These are phyloP conservation scores for Tragelaphus buxtoni DNA, from an alignment of 2,113 vertebrate species.

Conservation along the genomic window DNA sequence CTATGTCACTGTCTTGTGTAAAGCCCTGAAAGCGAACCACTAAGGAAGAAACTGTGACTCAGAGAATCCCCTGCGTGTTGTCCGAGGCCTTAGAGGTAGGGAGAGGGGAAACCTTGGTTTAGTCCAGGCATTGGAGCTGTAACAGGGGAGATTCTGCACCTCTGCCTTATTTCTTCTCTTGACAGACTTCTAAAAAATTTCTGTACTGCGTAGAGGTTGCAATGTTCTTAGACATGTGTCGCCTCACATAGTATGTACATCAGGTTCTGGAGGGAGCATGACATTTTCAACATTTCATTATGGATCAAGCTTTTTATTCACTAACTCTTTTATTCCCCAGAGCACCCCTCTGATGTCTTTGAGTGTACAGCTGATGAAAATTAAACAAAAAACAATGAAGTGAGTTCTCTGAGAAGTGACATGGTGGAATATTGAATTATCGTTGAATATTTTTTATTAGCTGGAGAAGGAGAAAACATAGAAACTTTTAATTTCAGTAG, in stretches of 20 bases:
- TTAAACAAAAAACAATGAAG: background rate
- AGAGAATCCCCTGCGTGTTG: background rate
- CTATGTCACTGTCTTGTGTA: background rate
- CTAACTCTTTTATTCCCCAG: background rate
- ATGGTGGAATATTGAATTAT: background rate
- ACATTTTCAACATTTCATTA: slow-evolving; percentile 2
- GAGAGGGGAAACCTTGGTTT: background rate
- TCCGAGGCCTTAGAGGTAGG: background rate
- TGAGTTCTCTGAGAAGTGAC: background rate
- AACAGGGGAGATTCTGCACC: background rate
- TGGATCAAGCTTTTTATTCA: background rate
- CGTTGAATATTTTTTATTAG: background rate
- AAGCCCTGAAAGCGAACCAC: background rate
- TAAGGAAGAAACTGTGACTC: background rate
- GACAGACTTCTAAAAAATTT: background rate
- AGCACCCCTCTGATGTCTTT: background rate
- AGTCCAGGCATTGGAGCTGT: background rate
- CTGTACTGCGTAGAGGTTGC: background rate
- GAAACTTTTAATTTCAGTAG: background rate
- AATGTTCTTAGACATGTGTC: background rate
- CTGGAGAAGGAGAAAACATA: background rate
- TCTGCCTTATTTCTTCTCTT: background rate
- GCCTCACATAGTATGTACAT: background rate
- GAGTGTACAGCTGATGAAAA: background rate
- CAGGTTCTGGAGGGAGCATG: background rate